These are phyloP conservation scores for Sparus aurata DNA, from an alignment of 2,797 vertebrate genomes.

Conservation along the genomic window DNA sequence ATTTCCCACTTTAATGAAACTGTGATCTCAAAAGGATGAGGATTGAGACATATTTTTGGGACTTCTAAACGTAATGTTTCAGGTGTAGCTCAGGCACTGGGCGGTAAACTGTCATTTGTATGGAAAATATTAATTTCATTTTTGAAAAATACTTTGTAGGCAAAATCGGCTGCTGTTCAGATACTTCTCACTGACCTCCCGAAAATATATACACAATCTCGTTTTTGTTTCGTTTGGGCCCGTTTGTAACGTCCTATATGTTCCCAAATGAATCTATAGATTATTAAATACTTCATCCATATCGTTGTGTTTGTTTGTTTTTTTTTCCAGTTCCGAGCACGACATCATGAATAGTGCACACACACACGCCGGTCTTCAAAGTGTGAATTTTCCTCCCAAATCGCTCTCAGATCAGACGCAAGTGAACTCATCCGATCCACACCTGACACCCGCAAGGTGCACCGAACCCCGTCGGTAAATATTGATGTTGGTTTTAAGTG, in stretches of 20 bases:
- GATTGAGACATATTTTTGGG: background rate
- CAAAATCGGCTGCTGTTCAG: background rate
- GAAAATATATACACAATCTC: background rate
- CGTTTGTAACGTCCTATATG: accelerated
- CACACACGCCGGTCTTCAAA: background rate
- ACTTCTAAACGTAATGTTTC: background rate
- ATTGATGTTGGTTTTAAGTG: slow-evolving; percentile 80
- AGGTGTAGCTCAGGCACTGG: background rate
- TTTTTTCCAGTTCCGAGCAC: background rate
- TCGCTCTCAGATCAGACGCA: slow-evolving; percentile 49
- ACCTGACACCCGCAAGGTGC: slow-evolving; percentile 73
- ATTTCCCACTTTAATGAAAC: background rate
- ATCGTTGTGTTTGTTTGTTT: background rate
- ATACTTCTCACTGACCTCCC: background rate
- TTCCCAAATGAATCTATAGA: background rate
- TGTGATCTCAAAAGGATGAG: background rate
- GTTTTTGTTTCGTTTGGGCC: background rate
- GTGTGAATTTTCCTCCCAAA: slow-evolving; percentile 12
- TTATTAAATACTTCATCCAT: background rate
- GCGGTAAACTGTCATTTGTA: background rate
- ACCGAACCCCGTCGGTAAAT: slow-evolving; percentile 78
- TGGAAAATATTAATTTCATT: background rate
- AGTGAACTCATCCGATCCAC: slow-evolving; percentile 58
- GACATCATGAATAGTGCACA: background rate
- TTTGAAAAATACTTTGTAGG: background rate